Base-by-base conservation (phyloP, 2,113 vertebrate genomes). In the Ptyas mucosa region DNA sequence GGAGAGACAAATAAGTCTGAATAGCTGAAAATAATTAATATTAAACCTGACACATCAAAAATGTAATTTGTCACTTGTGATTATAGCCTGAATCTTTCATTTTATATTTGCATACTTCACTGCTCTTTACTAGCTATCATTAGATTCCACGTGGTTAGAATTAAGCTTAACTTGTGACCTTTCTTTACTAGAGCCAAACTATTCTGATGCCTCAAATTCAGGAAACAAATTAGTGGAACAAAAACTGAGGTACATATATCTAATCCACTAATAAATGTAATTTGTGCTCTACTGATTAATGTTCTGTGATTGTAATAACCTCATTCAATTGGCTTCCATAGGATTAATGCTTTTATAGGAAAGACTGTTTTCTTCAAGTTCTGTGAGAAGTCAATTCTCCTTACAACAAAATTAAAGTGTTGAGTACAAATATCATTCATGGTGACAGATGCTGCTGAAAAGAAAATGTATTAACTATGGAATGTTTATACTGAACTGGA, bases 21-120 rank as follows among this genome's bases (percentile, higher is more conserved):
- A 89, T 94, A 96, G 96, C 96, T 97, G 96, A 95, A 97, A 95
- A 94, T 94, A 96, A 97, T 97, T 97, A 97, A 96, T 96, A 96
- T 96, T 95, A 94, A 96, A 96, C 95, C 95, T 96, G 96, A 96
- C 95, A 96, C 94, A 96, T 97, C 95, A 96, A 97, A 97, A 97
- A 96, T 96, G 94, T 95, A 91, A 95, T 96, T 96, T 97, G 94
- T 97, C 95, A 95, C 90, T 95, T 96, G 93, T 96, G 95, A 96
- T 97, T 97, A 96, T 96, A 96, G 94, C 94, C 58, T 96, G 96
- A 97, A 95, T 94, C 95, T 95, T 95, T 95, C 94, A 92, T 96
- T 97, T 95, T 96, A 95, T 96, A 96, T 97, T 97, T 96, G 93
- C 94, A 91, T 96, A 93, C 93, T 6, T 96, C 95, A 94, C 29